Conservation (phyloP, 2,888 invertebrate species). For the Imbricaverruca yamaguchii region DNA sequence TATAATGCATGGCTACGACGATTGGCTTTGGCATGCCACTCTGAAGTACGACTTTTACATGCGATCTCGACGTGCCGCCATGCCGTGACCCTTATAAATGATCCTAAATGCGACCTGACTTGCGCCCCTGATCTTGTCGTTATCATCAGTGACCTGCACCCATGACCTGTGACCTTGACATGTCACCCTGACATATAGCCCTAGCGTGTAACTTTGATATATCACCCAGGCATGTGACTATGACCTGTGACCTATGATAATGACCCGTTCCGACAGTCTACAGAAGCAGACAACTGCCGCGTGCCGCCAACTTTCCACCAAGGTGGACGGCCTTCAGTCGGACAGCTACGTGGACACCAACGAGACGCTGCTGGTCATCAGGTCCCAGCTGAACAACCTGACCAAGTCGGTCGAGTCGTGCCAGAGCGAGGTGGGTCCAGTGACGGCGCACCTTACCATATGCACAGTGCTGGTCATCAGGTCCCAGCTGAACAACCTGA, state of each 20-base stretch:
- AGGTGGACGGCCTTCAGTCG: constrained; percentile 87
- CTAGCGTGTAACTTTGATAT: no score
- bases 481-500: constrained; percentile 46
- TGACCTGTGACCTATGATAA: no score
- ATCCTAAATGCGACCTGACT: no score
- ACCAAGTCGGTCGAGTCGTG: constrained; percentile 67
- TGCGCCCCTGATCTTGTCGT: no score
- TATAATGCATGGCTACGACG: no score
- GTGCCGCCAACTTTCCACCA: constrained; percentile 91
- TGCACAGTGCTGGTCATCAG: constrained; percentile 72
- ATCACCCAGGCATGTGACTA: no score
- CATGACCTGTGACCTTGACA: not conserved
- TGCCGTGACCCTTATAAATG: no score
- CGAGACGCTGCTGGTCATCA: constrained; percentile 87
- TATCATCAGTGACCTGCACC: no score
- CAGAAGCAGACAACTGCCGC: constrained; percentile 45
- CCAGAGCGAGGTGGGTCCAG: constrained; percentile 68
- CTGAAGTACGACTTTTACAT: no score
- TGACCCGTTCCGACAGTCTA: not conserved
- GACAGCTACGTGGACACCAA: constrained; percentile 88
- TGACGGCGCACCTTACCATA: not conserved
- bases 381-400: constrained; percentile 50
- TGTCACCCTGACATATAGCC: not conserved
- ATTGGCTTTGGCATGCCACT: no score
- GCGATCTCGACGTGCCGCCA: no score